Percentiles rank a stretch among this genome's conserved stretches.
Evolutionary conservation across 2,113 vertebrate genomes (phyloP).

Genomic region (Prunella fulvescens): DNA sequence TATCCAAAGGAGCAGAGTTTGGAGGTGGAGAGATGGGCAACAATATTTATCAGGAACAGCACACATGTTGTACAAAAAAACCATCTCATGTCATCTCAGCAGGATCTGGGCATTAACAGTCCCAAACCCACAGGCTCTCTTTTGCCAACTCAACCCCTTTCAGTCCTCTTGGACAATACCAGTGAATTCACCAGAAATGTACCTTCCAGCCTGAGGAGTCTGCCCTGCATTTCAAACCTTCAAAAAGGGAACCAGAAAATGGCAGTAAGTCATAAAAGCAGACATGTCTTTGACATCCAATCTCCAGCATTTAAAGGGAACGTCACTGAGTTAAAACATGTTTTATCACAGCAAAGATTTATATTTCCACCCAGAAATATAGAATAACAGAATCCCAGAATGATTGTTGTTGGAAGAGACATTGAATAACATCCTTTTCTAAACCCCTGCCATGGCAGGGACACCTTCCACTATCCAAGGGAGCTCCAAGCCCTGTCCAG

Average conservation of each 20-base stretch:
- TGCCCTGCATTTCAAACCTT: neutral
- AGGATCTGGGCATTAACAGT: neutral
- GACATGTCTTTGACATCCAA: neutral
- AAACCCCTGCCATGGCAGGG: neutral
- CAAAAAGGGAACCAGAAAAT: neutral
- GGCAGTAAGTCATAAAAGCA: neutral
- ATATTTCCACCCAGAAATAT: neutral
- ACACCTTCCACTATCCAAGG: neutral
- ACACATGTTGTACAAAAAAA: neutral
- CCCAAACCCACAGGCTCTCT: neutral
- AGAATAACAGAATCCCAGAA: neutral
- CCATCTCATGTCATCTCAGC: neutral
- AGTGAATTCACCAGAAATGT: neutral
- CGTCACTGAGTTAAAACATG: neutral
- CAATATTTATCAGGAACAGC: neutral
- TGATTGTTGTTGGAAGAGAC: neutral
- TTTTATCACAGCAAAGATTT: neutral
- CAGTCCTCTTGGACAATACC: too few relatives aligned
- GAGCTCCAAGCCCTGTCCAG: rapidly evolving
- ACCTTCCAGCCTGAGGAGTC: neutral
- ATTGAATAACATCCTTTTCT: neutral
- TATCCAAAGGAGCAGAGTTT: neutral
- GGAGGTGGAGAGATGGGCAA: neutral
- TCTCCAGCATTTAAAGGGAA: neutral
- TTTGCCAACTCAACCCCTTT: neutral